Percentiles rank a stretch among this genome's conserved stretches.
Conservation (phyloP, 2,797 vertebrate genomes). For the Mus spretus region DNA sequence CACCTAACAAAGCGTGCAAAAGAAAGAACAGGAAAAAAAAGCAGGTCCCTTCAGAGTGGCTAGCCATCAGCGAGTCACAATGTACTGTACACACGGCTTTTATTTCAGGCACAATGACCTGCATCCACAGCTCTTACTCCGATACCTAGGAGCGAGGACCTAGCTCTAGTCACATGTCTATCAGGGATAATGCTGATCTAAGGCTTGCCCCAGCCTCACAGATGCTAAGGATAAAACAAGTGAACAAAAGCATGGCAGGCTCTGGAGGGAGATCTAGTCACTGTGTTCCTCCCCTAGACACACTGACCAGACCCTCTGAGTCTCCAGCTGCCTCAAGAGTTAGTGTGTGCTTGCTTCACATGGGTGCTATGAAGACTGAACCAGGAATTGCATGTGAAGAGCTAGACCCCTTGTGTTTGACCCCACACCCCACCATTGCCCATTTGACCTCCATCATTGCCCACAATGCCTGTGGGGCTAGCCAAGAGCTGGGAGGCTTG, state of each 20-base stretch:
- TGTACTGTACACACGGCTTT: neutral
- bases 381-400: neutral
- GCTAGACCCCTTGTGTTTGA: neutral
- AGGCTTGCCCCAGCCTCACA: neutral
- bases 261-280: neutral
- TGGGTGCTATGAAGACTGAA: neutral
- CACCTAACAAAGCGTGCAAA: neutral
- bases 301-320: neutral
- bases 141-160: neutral
- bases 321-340: neutral
- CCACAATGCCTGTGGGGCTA: neutral
- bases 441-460: neutral
- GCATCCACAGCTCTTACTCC: neutral
- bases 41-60: neutral
- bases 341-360: neutral
- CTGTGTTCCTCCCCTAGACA: neutral
- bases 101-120: neutral
- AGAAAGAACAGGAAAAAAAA: neutral
- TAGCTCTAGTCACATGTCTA: neutral
- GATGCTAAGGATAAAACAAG: constrained; percentile 7
- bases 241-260: neutral
- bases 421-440: neutral
- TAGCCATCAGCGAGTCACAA: neutral
- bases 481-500: neutral
- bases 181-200: neutral